Base-by-base conservation (phyloP, 2,113 vertebrate genomes). In the Actenoides hombroni region DNA sequence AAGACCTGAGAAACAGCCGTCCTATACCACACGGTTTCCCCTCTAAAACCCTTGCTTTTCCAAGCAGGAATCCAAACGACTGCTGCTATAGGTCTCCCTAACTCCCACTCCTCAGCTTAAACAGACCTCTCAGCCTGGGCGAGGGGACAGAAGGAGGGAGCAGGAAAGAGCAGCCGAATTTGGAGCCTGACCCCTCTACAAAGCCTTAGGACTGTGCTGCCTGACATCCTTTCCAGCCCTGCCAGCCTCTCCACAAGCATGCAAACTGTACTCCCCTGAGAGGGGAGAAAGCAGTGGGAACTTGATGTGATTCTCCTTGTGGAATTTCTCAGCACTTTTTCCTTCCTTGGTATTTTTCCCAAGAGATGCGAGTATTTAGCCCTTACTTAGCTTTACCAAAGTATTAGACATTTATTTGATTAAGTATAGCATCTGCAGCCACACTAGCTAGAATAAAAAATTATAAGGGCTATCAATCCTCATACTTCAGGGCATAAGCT, bases 391-490 rank as follows among this genome's bases (percentile, higher is more conserved):
- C 84, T 95, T 96, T 89, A 96, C 94, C 92, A 37, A 96, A 96
- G 94, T 96, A 95, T 97, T 93, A 97, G 95, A 87, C 94, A 85
- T 95, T 95, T 97, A 95, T 96, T 97, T 97, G 95, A 97, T 97
- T 96, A 96, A 94, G 94, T 92, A 92, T 11, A 94, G 86, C 95
- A 94, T 96, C 96, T 97, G 95, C 96, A 96, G 88, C 88, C 88
- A 54, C 80, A 53, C 85, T 85, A 91, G 91, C 96, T 91, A 84
- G 87, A 92, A 94, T 95, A 96, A 96, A 57, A 97, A 97, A 97
- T 95, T 97, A 95, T 97, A 95, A 97, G 89, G 85, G 85, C 95
- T 96, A 97, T 97, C 96, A 97, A 96, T 97, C 95, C 94, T 97
- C 92, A 95, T 97, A 97, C 95, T 97, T 97, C 94, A 96, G 96